Percentiles rank a stretch among this genome's conserved stretches.
phyloP scores from a whole-genome alignment of 2,888 invertebrate genomes.

The Dryococelus australis region DNA sequence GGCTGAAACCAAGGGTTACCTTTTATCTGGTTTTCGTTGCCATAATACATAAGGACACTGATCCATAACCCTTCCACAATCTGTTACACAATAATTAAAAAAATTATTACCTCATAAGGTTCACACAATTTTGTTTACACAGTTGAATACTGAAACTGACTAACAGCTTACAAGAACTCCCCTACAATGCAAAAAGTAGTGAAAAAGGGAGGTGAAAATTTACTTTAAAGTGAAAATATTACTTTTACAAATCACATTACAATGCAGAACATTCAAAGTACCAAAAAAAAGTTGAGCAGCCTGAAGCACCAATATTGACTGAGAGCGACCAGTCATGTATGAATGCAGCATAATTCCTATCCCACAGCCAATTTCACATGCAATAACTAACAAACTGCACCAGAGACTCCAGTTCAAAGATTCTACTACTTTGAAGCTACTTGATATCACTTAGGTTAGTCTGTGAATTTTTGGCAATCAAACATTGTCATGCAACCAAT shows the following conservation, averaged over 20 bases:
- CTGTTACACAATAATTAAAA: background rate
- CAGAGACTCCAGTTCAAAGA: background rate
- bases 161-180: background rate
- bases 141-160: background rate
- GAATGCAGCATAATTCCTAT: background rate
- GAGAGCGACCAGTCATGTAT: background rate
- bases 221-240: background rate
- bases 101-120: background rate
- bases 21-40: constrained; percentile 36
- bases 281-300: background rate
- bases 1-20: background rate
- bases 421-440: too few relatives aligned
- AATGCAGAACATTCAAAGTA: background rate
- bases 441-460: too few relatives aligned
- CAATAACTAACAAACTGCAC: background rate
- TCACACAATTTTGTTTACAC: background rate
- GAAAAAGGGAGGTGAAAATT: background rate
- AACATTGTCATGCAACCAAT: background rate
- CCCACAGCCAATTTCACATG: background rate
- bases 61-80: constrained; percentile 16
- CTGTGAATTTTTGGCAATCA: background rate
- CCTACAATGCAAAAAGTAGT: background rate
- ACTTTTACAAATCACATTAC: background rate
- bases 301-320: background rate
- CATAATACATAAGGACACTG: constrained; percentile 40